A percentile compares a stretch with the other conserved stretches of the same genome.
Evolutionary conservation across 2,888 invertebrate genomes (phyloP).

Genomic region (Pammene aurita): DNA sequence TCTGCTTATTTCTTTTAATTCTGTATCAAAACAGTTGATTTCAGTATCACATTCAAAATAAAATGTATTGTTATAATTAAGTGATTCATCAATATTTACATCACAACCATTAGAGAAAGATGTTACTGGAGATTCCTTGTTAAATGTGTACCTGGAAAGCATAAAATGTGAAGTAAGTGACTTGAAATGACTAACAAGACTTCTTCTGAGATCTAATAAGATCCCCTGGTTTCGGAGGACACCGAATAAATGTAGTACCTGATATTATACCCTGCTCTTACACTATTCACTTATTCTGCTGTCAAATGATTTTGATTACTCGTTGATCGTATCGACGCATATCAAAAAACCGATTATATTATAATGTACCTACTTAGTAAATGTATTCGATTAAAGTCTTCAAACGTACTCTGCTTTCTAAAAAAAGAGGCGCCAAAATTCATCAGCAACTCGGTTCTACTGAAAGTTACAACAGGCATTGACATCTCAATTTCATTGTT

Average conservation of each 20-base stretch:
- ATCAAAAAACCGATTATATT: too few species aligned
- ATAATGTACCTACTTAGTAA: too few species aligned
- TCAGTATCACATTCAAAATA: conserved; percentile 28
- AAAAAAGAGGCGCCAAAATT: not conserved
- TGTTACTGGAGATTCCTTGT: not conserved
- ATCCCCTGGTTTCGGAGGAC: too few species aligned
- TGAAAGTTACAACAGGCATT: not conserved
- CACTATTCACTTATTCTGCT: too few species aligned
- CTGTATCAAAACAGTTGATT: conserved; percentile 5
- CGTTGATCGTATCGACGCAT: too few species aligned
- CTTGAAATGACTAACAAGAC: too few species aligned
- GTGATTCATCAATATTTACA: not conserved
- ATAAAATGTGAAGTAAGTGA: not conserved
- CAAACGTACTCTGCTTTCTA: too few species aligned
- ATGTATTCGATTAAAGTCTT: too few species aligned
- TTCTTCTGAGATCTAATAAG: too few species aligned
- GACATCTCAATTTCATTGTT: conserved; percentile 7
- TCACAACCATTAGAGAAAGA: conserved; percentile 3
- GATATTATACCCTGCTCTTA: too few species aligned
- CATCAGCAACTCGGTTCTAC: not conserved
- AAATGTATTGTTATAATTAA: not conserved
- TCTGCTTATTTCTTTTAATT: not conserved
- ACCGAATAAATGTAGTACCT: too few species aligned
- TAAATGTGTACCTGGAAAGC: conserved; percentile 18
- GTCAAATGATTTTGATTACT: too few species aligned